Evolutionary conservation across 2,113 vertebrate species (phyloP), one percentile per base, ranked within the genome.

Genomic region (Oncorhynchus gorbuscha): DNA sequence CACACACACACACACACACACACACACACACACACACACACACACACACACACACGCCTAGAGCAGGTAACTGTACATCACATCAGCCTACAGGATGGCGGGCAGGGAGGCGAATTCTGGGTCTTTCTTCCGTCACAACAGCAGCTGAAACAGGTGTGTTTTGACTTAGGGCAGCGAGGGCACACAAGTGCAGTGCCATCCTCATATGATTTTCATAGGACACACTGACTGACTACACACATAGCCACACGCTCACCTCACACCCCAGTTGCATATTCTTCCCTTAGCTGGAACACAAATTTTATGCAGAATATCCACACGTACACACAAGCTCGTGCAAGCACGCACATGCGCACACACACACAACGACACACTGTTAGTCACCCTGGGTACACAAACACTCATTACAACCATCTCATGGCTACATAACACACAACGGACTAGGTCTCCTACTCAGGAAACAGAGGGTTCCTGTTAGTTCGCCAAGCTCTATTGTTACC

Each of bases 381-480:
- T 24, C n/a, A 62, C 59, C 59, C 9, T 24, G n/a, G 59, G 59
- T 2, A 62, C n/a, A 24, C 59, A 24, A 9, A 58, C 55, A 58
- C 20, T 62, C 59, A 24, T 62, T 22, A 22, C 59, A 62, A 8
- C 18, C 59, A 22, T 62, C 59, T 62, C n/a, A 48, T 35, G 58
- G 35, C 28, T 65, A 28, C 64, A 22, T 64, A 4, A 77, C 68
- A 51, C n/a, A 77, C 61, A 20, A 78, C 55, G 32, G 48, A 73
- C 90, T 45, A 45, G 39, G 39, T 45, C 39, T 45, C 39, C 2
- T 9, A 9, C 39, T 45, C 39, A 93, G 93, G 93, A 94, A 93
- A 92, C 91, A 93, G 91, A 92, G 91, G 81, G 85, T 93, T 94
- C 93, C 92, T 94, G 93, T 94, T 94, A 89, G 89, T 85, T 73